phyloP scores from a whole-genome alignment of 37 sponge, comb jelly and placozoan species.

The Crambe crambe region DNA sequence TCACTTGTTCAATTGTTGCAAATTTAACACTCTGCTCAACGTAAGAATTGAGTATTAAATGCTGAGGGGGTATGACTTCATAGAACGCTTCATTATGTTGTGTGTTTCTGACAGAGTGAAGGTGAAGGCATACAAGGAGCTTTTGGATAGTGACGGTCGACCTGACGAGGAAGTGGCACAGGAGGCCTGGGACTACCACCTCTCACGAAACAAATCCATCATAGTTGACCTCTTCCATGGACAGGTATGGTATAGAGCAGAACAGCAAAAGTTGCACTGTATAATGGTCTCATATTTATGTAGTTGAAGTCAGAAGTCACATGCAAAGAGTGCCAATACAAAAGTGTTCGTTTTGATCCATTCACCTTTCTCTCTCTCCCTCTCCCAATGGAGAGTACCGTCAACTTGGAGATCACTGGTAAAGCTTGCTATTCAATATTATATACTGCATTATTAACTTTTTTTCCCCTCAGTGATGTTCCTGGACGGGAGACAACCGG shows the following conservation, averaged over 20 bases:
- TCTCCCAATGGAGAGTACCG: constrained; percentile 88
- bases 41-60: no score
- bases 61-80: no score
- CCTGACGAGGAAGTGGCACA: constrained; percentile 86
- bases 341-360: constrained; percentile 94
- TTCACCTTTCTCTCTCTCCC: constrained; percentile 99
- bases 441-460: not conserved
- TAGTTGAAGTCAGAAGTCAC: constrained; percentile 81
- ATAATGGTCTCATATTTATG: constrained; percentile 13
- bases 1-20: no score
- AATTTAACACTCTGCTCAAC: no score
- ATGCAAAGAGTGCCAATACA: constrained; percentile 77
- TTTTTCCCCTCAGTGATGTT: constrained; percentile 61
- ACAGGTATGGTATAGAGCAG: constrained; percentile 60
- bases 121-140: constrained; percentile 91
- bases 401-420: constrained; percentile 81
- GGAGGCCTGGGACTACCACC: constrained; percentile 94
- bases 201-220: constrained; percentile 82
- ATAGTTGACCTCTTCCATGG: constrained; percentile 98
- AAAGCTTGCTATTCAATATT: constrained; percentile 2
- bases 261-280: not conserved
- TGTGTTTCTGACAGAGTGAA: constrained; percentile 70
- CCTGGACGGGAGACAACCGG: constrained; percentile 78
- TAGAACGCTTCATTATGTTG: no score
- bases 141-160: constrained; percentile 91